Base-by-base conservation (phyloP, 2,797 vertebrate genomes). In the Gastrophryne carolinensis region DNA sequence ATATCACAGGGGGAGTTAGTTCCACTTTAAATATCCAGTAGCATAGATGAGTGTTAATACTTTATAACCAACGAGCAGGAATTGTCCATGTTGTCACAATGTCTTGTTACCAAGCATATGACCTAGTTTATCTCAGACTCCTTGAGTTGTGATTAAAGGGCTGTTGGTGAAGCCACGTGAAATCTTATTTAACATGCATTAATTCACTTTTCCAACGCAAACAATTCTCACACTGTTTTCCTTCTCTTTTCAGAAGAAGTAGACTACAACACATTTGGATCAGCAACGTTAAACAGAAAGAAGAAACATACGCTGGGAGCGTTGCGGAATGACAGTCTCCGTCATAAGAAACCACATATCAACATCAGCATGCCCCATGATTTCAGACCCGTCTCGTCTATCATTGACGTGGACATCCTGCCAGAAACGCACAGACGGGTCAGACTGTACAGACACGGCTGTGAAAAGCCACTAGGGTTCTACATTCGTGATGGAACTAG, bases 331-430 rank as follows among this genome's bases (percentile, higher is more conserved):
- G 97, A 98, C 52, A 90, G 95, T 52, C 94, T 93, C 74, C 93
- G 96, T 27, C 94, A 96, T 60, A 72, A 63, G 61, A 92, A 95
- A 6, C 87, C 95, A 0, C 96, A 95, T 80, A 95, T 98, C 78
- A 94, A 93, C 80, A 98, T 99, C 0, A 92, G 97, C 75, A 92
- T 97, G 92, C 97, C 97, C 1, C 96, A 95, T 19, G 97, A 99
- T 87, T 98, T 99, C 82, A 91, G 97, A 19, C 97, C 97, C 0
- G 97, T 99, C 65, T 99, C 97, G 11, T 98, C 97, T 79, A 97
- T 99, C 84, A 99, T 99, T 0, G 97, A 99, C 2, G 97, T 99
- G 85, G 97, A 99, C 88, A 95, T 99, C 81, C 90, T 99, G 19
- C 97, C 97, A 0, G 97, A 99, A 82, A 98, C 97, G 0, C 97